Conservation (phyloP, 2,888 invertebrate species). For the Hypsopygia costalis region DNA sequence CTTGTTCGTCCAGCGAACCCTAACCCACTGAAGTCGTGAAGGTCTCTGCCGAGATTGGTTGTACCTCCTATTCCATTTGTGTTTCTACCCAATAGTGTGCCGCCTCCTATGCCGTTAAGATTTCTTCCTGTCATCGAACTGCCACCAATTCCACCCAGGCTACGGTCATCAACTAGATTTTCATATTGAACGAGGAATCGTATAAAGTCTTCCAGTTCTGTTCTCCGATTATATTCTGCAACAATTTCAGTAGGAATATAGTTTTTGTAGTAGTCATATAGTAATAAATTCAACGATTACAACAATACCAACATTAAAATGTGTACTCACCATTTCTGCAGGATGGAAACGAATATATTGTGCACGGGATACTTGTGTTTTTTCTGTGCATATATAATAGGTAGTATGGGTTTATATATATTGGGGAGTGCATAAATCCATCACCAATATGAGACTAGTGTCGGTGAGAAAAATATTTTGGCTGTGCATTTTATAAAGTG, state of each 20-base stretch:
- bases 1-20: conserved; percentile 20
- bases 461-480: conserved; percentile 2
- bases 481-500: not conserved
- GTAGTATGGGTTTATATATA: not conserved
- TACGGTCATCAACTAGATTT: conserved; percentile 36
- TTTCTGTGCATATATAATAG: conserved; percentile 36
- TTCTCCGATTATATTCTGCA: conserved; percentile 56
- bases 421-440: conserved; percentile 1
- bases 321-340: conserved; percentile 41
- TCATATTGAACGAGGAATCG: conserved; percentile 51
- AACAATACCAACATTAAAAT: conserved; percentile 5
- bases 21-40: conserved; percentile 27
- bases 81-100: conserved; percentile 31
- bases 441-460: conserved; percentile 8
- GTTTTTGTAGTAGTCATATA: not conserved
- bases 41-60: conserved; percentile 20
- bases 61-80: conserved; percentile 36
- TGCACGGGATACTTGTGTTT: conserved; percentile 32
- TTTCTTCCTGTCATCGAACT: conserved; percentile 31
- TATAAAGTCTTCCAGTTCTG: conserved; percentile 54
- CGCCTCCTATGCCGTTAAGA: conserved; percentile 30
- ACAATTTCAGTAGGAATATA: conserved; percentile 29
- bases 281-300: not conserved
- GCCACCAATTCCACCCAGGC: conserved; percentile 34
- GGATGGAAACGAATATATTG: conserved; percentile 20